Percentiles rank a stretch among this genome's conserved stretches.
Conservation (phyloP, 2,113 vertebrate genomes). For the Pseudolaguvia tuberculata region DNA sequence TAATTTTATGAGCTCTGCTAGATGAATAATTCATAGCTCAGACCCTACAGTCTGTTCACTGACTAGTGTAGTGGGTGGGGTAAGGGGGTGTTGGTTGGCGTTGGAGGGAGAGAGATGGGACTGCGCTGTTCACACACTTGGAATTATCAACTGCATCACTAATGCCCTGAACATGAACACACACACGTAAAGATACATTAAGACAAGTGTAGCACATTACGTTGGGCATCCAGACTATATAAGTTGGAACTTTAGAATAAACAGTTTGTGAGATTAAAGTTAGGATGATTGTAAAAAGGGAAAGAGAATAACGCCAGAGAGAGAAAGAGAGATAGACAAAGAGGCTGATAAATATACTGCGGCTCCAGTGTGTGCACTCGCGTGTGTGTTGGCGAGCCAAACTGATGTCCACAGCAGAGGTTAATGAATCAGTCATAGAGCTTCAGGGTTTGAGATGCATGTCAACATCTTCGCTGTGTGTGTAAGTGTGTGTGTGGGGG, state of each 20-base stretch:
- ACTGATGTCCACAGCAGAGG: conserved; percentile 16
- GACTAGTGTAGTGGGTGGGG: not conserved
- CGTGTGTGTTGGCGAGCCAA: conserved; percentile 15
- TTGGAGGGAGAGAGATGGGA: not conserved
- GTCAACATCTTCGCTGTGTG: conserved; percentile 6
- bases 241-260: conserved; percentile 13
- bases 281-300: not conserved
- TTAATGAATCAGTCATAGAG: conserved; percentile 36
- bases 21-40: not conserved
- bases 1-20: not conserved
- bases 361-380: not conserved
- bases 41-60: not conserved
- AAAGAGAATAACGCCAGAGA: not conserved
- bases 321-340: not conserved
- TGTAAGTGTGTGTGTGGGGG: not conserved
- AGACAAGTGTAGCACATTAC: no score
- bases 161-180: not conserved
- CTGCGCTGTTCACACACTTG: not conserved
- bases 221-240: not conserved
- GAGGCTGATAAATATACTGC: not conserved
- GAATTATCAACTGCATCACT: not conserved
- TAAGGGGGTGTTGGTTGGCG: no score
- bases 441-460: conserved; percentile 23
- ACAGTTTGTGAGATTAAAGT: not conserved
- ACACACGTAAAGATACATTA: not conserved